These are phyloP conservation scores for Drosophila nebulosa DNA, from an alignment of 1,140 invertebrate species.

Conservation along the genomic window DNA sequence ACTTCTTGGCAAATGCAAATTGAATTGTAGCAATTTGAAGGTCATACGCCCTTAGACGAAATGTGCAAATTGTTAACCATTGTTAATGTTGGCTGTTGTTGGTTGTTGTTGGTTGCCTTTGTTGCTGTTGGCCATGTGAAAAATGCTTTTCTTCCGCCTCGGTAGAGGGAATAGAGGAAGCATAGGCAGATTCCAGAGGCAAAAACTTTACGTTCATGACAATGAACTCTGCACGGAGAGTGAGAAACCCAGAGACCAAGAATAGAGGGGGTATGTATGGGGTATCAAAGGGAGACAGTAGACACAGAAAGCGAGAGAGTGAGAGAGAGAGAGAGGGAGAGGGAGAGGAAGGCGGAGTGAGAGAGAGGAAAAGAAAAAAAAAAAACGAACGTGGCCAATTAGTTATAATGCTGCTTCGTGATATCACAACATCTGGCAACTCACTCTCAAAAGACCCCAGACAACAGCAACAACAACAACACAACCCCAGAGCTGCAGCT, in stretches of 20 bases:
- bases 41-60: conserved; percentile 66
- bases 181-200: conserved; percentile 15
- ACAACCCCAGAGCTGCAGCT: conserved; percentile 40
- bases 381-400: conserved; percentile 76
- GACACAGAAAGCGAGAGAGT: conserved; percentile 20
- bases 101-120: neutral
- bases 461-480: conserved; percentile 34
- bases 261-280: neutral
- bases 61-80: conserved; percentile 63
- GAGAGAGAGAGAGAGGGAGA: neutral
- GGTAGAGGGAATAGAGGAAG: conserved; percentile 8
- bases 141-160: conserved; percentile 64
- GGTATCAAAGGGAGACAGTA: neutral
- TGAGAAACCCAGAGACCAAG: conserved; percentile 8
- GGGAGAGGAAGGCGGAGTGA: conserved; percentile 18
- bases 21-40: conserved; percentile 75
- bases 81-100: conserved; percentile 4
- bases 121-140: conserved; percentile 48
- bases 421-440: conserved; percentile 78
- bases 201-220: conserved; percentile 63
- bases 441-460: conserved; percentile 64
- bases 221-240: conserved; percentile 56
- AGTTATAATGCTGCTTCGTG: conserved; percentile 79
- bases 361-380: conserved; percentile 1
- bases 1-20: conserved; percentile 38